Percentiles rank a stretch among this genome's conserved stretches.
phyloP scores from a whole-genome alignment of 2,888 invertebrate species.

The Euplagia quadripunctaria region DNA sequence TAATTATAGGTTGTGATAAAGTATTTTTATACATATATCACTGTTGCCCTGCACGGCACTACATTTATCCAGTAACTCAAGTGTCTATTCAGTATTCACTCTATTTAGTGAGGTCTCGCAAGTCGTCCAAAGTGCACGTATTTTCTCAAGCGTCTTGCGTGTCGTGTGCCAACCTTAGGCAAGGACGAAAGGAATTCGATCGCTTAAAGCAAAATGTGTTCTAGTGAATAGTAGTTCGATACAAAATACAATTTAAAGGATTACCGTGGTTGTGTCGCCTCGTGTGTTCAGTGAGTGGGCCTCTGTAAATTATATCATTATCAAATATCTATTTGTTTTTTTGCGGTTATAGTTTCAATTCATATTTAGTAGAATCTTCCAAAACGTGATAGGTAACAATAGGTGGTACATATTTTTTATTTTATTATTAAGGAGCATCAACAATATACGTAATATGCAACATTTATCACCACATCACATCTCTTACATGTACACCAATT shows the following conservation, averaged over 20 bases:
- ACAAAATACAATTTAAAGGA: not conserved
- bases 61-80: not conserved
- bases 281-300: not conserved
- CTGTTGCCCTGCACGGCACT: not conserved
- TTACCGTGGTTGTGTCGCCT: not conserved
- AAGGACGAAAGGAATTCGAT: not conserved
- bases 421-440: too few species aligned
- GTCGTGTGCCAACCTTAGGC: not conserved
- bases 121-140: not conserved
- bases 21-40: not conserved
- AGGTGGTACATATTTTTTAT: too few species aligned
- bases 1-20: not conserved
- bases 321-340: not conserved
- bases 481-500: too few species aligned
- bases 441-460: too few species aligned
- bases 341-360: not conserved
- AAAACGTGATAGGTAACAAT: too few species aligned
- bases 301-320: not conserved
- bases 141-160: not conserved
- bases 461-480: too few species aligned
- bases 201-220: not conserved
- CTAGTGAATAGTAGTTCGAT: not conserved
- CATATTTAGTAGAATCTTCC: too few species aligned
- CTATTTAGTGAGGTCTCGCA: not conserved
- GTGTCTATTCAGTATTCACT: too few species aligned